phyloP scores from a whole-genome alignment of 92 coral and sea anemone species.

The Chrysogorgia sp. region DNA sequence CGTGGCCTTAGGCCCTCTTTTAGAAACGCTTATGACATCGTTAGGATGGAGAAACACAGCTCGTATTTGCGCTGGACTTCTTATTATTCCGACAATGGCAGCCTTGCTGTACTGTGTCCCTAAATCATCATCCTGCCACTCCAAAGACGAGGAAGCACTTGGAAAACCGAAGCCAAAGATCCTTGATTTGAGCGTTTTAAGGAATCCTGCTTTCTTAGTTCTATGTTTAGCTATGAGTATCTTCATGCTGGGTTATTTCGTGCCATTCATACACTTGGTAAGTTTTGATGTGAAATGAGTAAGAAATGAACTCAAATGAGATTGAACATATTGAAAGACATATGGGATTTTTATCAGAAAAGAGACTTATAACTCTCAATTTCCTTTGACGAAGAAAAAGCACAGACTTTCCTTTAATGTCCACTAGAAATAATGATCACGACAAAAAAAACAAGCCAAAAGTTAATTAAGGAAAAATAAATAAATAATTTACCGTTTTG shows the following conservation, averaged over 20 bases:
- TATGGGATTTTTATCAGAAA: no score
- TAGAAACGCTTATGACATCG: slow-evolving; percentile 65
- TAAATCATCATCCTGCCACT: slow-evolving; percentile 34
- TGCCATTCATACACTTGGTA: slow-evolving; percentile 96
- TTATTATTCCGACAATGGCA: slow-evolving; percentile 70
- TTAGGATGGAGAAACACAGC: slow-evolving; percentile 80
- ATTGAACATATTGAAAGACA: no score
- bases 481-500: no score
- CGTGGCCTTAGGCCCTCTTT: slow-evolving; percentile 85
- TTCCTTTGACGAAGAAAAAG: no score
- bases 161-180: slow-evolving; percentile 62
- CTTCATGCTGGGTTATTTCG: slow-evolving; percentile 89
- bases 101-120: slow-evolving; percentile 70
- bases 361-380: no score
- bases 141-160: slow-evolving; percentile 41
- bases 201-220: slow-evolving; percentile 82
- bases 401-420: no score
- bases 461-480: no score
- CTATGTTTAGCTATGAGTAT: slow-evolving; percentile 81
- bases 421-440: neutral
- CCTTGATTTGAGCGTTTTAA: slow-evolving; percentile 74
- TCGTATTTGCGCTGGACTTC: slow-evolving; percentile 73
- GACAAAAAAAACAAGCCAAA: no score
- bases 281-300: slow-evolving; percentile 23
- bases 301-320: no score